Conservation (phyloP, 2,888 invertebrate species). For the Cyclophora albipunctata region DNA sequence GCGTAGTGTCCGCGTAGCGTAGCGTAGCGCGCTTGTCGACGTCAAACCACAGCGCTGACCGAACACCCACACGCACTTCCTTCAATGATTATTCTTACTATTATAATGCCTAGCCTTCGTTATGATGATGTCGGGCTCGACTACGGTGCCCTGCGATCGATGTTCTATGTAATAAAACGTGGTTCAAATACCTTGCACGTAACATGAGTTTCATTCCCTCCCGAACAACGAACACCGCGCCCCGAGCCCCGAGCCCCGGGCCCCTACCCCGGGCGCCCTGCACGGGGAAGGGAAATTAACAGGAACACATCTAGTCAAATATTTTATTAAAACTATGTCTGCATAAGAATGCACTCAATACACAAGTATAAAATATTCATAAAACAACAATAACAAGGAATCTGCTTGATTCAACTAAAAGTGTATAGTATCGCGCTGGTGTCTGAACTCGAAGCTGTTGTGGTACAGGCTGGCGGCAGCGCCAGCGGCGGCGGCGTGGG, state of each 20-base stretch:
- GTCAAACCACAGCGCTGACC: not conserved
- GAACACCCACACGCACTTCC: too few species aligned
- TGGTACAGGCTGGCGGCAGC: not conserved
- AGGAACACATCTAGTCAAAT: too few species aligned
- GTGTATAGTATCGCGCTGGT: too few species aligned
- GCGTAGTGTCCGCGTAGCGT: not conserved
- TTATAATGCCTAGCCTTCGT: conserved; percentile 21
- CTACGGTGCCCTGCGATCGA: conserved; percentile 39
- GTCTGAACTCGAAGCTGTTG: too few species aligned
- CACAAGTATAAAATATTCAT: not conserved
- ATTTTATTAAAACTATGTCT: too few species aligned
- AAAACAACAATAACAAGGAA: not conserved
- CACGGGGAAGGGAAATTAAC: too few species aligned
- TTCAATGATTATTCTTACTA: too few species aligned
- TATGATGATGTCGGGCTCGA: conserved; percentile 23
- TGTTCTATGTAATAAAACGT: conserved; percentile 60
- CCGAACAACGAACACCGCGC: not conserved
- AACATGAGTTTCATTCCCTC: conserved; percentile 45
- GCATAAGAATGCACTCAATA: not conserved
- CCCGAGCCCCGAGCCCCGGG: not conserved
- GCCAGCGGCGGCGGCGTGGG: not conserved
- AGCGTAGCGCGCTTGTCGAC: conserved; percentile 12
- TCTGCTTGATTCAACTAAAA: not conserved
- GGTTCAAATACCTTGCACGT: conserved; percentile 57
- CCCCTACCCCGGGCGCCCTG: too few species aligned